Percentiles rank a stretch among this genome's conserved stretches.
These are phyloP conservation scores for Microplitis deprimator DNA, from an alignment of 2,888 invertebrate species.

Conservation along the genomic window DNA sequence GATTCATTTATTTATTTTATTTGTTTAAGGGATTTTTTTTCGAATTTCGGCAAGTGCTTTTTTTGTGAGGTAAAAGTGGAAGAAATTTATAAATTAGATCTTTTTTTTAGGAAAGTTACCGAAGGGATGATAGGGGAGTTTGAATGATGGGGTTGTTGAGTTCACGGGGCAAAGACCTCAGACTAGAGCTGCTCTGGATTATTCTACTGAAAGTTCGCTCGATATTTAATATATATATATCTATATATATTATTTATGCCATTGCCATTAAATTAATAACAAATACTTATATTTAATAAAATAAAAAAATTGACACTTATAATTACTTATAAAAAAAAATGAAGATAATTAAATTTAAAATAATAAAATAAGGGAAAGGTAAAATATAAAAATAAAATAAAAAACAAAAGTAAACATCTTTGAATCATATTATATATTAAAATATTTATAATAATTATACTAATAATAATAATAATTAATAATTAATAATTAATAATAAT, in stretches of 20 bases:
- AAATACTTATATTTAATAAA: too few relatives aligned
- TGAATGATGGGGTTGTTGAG: constrained; percentile 1
- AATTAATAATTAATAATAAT: neutral
- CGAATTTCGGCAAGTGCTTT: constrained; percentile 7
- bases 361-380: constrained; percentile 48
- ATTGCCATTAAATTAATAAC: neutral
- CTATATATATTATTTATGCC: neutral
- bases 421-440: constrained; percentile 71
- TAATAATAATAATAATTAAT: constrained; percentile 42
- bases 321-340: constrained; percentile 39
- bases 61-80: neutral
- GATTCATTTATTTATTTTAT: neutral
- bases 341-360: constrained; percentile 41
- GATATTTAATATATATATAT: neutral
- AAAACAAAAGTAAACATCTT: constrained; percentile 67
- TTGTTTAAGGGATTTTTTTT: constrained; percentile 5
- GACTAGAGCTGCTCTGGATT: neutral
- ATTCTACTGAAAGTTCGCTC: neutral
- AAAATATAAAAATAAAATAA: constrained; percentile 59
- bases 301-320: neutral
- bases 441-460: constrained; percentile 67
- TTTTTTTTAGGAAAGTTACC: neutral
- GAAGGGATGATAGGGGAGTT: constrained; percentile 11
- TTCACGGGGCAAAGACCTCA: neutral
- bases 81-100: neutral